A percentile compares a stretch with the other conserved stretches of the same genome.
Conservation (phyloP, 2,113 vertebrate genomes). For the Hemicordylus capensis region DNA sequence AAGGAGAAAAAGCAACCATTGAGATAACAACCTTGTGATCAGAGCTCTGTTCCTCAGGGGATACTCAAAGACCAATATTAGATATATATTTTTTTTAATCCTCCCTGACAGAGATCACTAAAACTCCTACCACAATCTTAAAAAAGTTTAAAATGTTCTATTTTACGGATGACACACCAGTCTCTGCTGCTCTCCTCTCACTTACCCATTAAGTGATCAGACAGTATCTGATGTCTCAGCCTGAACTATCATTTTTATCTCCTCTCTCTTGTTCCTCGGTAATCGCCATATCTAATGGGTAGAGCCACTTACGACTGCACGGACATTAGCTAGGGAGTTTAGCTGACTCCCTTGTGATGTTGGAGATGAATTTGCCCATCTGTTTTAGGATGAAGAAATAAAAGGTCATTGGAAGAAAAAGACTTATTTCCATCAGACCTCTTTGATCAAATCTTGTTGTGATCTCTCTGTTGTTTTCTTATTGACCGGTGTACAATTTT, state of each 20-base stretch:
- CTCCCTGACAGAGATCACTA: background rate
- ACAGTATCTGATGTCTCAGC: background rate
- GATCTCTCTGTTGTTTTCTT: constrained; percentile 4
- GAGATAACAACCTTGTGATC: background rate
- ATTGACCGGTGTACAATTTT: background rate
- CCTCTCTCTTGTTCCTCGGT: background rate
- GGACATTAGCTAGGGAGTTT: background rate
- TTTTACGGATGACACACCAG: background rate
- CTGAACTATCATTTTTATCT: constrained; percentile 6
- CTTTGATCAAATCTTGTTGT: background rate
- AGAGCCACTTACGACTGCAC: background rate
- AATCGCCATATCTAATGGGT: background rate
- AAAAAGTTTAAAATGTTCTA: background rate
- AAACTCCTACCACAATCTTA: background rate
- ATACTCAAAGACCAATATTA: background rate
- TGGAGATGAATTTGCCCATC: background rate
- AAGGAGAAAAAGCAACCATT: background rate
- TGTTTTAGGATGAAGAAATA: background rate
- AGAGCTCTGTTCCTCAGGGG: background rate
- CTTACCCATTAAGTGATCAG: background rate
- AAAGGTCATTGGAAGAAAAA: constrained; percentile 9
- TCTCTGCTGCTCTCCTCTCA: background rate
- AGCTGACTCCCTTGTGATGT: background rate
- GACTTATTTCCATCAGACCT: background rate
- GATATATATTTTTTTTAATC: background rate